Conservation (phyloP, 2,113 vertebrate species). For the Colius striatus region DNA sequence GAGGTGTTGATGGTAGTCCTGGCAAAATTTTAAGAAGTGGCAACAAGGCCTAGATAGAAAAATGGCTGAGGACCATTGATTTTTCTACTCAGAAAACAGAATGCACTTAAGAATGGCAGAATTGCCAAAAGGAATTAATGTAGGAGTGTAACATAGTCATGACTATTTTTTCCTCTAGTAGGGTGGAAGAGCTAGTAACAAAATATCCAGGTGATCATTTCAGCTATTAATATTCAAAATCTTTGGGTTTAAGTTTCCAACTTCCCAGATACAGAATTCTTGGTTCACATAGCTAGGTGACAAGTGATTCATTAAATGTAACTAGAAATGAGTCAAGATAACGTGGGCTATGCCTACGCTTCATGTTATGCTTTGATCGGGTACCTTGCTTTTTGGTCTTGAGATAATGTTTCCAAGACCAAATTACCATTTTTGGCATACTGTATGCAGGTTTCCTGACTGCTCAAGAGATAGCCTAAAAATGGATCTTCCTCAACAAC, state of each 20-base stretch:
- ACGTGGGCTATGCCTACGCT: not conserved
- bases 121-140: not conserved
- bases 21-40: not conserved
- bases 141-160: not conserved
- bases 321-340: conserved; percentile 40
- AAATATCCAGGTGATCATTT: not conserved
- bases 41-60: not conserved
- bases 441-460: not conserved
- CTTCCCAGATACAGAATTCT: not conserved
- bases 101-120: not conserved
- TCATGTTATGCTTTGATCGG: not conserved
- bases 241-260: not conserved
- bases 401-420: not conserved
- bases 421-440: not conserved
- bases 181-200: not conserved
- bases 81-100: not conserved
- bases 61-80: not conserved
- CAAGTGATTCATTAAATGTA: conserved; percentile 16
- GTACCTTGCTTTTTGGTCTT: not conserved
- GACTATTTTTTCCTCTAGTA: conserved; percentile 11
- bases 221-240: not conserved
- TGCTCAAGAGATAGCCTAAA: not conserved
- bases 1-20: not conserved
- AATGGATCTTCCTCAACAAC: not conserved
- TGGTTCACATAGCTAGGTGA: not conserved